phyloP scores from a whole-genome alignment of 2,797 vertebrate genomes.

The Pitangus sulphuratus region DNA sequence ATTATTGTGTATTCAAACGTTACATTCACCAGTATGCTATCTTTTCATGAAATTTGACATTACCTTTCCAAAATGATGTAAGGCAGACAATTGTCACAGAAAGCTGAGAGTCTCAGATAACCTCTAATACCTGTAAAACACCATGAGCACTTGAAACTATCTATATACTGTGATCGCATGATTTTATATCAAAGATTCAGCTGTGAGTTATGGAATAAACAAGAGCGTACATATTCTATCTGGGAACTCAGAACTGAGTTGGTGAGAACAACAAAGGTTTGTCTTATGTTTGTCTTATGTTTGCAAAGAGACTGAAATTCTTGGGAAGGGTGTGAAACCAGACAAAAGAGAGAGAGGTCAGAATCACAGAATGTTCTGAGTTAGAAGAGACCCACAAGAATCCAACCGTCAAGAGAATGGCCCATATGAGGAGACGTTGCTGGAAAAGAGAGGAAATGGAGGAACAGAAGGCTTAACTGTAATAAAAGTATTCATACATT shows the following conservation, averaged over 20 bases:
- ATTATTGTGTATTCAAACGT: neutral
- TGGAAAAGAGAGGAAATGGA: neutral
- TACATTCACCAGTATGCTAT: fast-evolving
- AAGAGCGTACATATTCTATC: fast-evolving
- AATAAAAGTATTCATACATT: neutral
- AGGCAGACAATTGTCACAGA: neutral
- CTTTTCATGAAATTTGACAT: neutral
- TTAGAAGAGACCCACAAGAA: neutral
- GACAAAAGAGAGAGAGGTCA: neutral
- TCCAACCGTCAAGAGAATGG: neutral
- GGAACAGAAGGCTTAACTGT: neutral
- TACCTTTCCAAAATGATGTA: neutral
- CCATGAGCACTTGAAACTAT: neutral
- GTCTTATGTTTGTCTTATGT: neutral
- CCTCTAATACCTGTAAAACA: neutral
- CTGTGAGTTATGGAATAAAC: neutral
- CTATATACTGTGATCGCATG: fast-evolving
- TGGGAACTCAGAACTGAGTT: neutral
- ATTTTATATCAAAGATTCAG: neutral
- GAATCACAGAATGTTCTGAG: neutral
- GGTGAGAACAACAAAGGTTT: neutral
- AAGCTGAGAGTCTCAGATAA: neutral
- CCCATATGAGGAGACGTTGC: neutral
- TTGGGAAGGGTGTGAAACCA: neutral
- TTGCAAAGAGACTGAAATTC: neutral